A percentile compares a stretch with the other conserved stretches of the same genome.
These are phyloP conservation scores for Perccottus glenii DNA, from an alignment of 2,113 vertebrate species.

Conservation along the genomic window DNA sequence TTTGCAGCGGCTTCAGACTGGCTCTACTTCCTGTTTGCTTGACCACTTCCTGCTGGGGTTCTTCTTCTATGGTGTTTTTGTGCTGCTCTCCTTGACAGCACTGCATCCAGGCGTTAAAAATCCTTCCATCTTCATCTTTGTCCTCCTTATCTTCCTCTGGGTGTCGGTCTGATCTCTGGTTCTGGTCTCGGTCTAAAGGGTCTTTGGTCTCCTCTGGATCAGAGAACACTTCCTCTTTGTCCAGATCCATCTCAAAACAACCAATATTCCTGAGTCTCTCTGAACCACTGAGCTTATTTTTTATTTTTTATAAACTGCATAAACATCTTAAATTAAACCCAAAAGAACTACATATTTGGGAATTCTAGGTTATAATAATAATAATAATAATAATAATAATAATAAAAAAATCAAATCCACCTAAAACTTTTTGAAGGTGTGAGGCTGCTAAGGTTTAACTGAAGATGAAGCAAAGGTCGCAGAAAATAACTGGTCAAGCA, in stretches of 20 bases:
- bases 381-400: no score
- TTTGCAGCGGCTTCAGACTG: constrained; percentile 26
- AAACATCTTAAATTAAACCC: no score
- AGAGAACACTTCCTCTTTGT: constrained; percentile 43
- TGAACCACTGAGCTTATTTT: no score
- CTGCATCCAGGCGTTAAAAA: constrained; percentile 64
- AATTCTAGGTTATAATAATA: no score
- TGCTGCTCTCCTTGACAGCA: constrained; percentile 21
- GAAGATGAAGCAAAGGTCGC: no score
- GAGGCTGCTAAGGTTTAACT: no score
- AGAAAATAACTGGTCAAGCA: no score
- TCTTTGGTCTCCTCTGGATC: constrained; percentile 18
- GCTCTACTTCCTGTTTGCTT: constrained; percentile 61
- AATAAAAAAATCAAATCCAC: no score
- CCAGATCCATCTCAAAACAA: constrained; percentile 38
- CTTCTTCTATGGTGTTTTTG: constrained; percentile 14
- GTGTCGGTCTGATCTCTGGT: constrained; percentile 19
- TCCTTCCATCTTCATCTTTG: constrained; percentile 41
- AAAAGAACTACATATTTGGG: no score
- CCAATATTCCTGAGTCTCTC: not conserved
- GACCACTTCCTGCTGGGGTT: not conserved
- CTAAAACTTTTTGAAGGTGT: no score
- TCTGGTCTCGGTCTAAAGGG: not conserved
- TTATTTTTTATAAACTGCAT: no score
- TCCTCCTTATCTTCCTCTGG: constrained; percentile 1